Percentiles rank a stretch among this genome's conserved stretches.
phyloP scores from a whole-genome alignment of 2,888 invertebrate species.

The Drosophila seclusa region DNA sequence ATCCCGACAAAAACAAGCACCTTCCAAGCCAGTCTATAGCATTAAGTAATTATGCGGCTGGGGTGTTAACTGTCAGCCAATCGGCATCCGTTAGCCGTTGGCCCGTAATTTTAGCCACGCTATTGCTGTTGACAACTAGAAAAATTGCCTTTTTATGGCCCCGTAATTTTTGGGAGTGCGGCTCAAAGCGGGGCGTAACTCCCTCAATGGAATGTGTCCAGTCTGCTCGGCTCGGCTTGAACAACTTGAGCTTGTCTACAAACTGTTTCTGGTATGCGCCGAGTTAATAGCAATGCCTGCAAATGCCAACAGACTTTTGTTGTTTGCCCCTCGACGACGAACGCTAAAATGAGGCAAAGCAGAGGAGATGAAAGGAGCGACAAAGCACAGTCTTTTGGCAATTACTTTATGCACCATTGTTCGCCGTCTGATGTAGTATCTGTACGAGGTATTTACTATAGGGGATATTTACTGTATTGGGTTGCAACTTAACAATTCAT shows the following conservation, averaged over 20 bases:
- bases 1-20: neutral
- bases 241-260: conserved; percentile 44
- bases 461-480: neutral
- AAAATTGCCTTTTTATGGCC: conserved; percentile 77
- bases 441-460: neutral
- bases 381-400: conserved; percentile 42
- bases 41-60: conserved; percentile 70
- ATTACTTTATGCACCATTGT: conserved; percentile 71
- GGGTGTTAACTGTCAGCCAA: conserved; percentile 79
- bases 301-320: conserved; percentile 59
- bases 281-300: conserved; percentile 69
- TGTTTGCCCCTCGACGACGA: conserved; percentile 33
- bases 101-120: conserved; percentile 76
- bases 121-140: conserved; percentile 79
- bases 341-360: neutral
- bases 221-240: conserved; percentile 19
- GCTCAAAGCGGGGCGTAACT: neutral
- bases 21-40: conserved; percentile 4
- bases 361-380: neutral
- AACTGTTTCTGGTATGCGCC: conserved; percentile 65
- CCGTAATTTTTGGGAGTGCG: conserved; percentile 21
- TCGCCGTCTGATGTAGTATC: conserved; percentile 36
- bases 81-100: conserved; percentile 54
- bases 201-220: conserved; percentile 58
- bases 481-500: neutral